Conservation (phyloP, 1,140 invertebrate genomes). For the Formica exsecta region DNA sequence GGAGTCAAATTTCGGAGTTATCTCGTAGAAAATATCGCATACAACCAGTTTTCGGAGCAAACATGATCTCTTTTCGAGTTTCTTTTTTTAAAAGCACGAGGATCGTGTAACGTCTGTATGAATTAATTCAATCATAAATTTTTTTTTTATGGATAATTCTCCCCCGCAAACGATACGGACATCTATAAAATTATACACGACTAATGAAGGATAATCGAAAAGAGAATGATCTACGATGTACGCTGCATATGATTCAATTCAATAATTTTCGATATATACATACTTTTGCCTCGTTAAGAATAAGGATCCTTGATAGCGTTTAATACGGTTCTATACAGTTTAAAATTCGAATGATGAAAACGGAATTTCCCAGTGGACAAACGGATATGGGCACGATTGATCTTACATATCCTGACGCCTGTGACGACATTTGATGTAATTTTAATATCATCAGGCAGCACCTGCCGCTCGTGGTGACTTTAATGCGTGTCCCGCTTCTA, state of each 20-base stretch:
- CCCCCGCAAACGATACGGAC: background rate
- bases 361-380: background rate
- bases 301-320: background rate
- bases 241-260: background rate
- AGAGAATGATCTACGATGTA: background rate
- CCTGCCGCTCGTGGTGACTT: slow-evolving; percentile 34
- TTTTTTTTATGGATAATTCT: background rate
- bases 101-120: background rate
- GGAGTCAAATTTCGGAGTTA: background rate
- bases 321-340: background rate
- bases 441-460: slow-evolving; percentile 23
- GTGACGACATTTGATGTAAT: slow-evolving; percentile 5
- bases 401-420: background rate
- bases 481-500: slow-evolving; percentile 49
- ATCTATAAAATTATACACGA: background rate
- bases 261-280: background rate
- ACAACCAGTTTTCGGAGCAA: background rate
- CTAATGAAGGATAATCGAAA: background rate
- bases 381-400: slow-evolving; percentile 14
- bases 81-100: background rate
- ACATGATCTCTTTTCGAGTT: background rate
- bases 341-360: background rate
- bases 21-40: background rate
- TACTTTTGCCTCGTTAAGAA: background rate
- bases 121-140: background rate